phyloP scores from a whole-genome alignment of 2,113 vertebrate species.

The Syrrhaptes paradoxus region DNA sequence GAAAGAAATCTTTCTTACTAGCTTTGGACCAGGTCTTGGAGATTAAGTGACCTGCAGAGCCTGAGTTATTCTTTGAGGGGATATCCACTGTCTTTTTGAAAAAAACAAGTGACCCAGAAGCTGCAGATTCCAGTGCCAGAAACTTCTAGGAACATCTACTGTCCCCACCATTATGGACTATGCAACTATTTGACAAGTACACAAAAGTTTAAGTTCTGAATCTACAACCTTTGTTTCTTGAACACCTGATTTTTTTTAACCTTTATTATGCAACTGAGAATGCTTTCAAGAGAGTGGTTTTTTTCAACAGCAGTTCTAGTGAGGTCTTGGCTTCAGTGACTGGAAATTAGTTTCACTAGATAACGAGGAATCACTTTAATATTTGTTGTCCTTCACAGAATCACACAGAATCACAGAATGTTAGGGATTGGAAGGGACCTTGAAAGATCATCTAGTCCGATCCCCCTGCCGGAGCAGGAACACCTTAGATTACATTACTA shows the following conservation, averaged over 20 bases:
- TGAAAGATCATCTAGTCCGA: no score
- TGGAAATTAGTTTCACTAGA: background rate
- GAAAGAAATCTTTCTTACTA: background rate
- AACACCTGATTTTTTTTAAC: background rate
- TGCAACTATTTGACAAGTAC: background rate
- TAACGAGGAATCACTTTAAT: background rate
- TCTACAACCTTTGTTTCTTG: background rate
- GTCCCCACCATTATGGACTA: background rate
- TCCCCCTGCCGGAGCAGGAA: no score
- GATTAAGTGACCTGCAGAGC: background rate
- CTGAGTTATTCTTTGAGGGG: background rate
- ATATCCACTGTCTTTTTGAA: background rate
- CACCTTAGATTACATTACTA: background rate
- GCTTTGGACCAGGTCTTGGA: background rate
- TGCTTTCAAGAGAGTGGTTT: background rate
- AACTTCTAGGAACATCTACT: background rate
- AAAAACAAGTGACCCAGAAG: background rate
- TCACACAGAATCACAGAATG: no score
- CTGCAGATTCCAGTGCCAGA: background rate
- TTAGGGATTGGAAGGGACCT: no score
- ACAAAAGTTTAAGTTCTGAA: background rate
- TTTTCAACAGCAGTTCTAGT: background rate
- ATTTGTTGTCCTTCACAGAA: no score
- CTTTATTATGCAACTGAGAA: background rate
- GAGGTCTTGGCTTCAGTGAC: background rate